These are phyloP conservation scores for Cheiracanthium punctorium DNA, from an alignment of 2,888 invertebrate genomes.

Conservation along the genomic window DNA sequence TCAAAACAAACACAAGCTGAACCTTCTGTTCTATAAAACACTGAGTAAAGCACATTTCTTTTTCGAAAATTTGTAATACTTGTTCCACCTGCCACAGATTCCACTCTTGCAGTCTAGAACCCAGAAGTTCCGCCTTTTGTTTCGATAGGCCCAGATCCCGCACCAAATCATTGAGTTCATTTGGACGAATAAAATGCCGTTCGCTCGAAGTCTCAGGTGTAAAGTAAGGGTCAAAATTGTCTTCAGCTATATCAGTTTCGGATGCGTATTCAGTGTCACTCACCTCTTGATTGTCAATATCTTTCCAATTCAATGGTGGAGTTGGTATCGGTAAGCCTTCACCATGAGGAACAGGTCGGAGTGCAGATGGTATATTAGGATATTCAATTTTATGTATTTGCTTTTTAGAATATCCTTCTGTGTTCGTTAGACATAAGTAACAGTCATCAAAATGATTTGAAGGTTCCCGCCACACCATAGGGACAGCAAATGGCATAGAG, in stretches of 20 bases:
- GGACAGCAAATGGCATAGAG: neutral
- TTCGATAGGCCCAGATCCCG: neutral
- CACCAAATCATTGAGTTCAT: slow-evolving; percentile 9
- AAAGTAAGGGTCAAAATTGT: neutral
- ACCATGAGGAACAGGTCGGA: neutral
- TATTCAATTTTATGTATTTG: slow-evolving; percentile 7
- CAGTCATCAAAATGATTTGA: slow-evolving; percentile 10
- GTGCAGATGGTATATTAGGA: neutral
- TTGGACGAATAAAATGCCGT: neutral
- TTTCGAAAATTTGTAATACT: neutral
- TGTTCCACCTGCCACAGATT: neutral
- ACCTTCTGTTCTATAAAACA: neutral
- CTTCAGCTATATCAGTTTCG: neutral
- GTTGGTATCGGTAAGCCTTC: slow-evolving; percentile 5
- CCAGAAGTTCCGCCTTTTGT: neutral
- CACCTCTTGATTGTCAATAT: neutral
- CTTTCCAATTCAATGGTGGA: slow-evolving; percentile 2
- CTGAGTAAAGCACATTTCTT: neutral
- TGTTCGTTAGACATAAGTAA: neutral
- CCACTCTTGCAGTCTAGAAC: slow-evolving; percentile 3
- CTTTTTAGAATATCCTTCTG: neutral
- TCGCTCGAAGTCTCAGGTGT: neutral
- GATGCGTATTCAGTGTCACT: neutral
- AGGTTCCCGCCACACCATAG: slow-evolving; percentile 1
- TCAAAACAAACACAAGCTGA: neutral